These are phyloP conservation scores for Phrynosoma blainvillii DNA, from an alignment of 2,113 vertebrate species.

Conservation along the genomic window DNA sequence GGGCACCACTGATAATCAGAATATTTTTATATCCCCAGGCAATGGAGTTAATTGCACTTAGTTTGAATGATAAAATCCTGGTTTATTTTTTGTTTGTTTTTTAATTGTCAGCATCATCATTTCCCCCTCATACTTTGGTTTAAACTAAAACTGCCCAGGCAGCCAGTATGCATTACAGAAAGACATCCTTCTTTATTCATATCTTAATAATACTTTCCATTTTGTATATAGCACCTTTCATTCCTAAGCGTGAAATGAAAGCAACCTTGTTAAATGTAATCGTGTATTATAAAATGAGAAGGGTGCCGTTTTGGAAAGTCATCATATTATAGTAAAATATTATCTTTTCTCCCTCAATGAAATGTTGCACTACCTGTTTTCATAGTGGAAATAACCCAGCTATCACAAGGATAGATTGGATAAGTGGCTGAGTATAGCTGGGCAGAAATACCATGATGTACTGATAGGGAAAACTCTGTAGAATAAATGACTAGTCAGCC, in stretches of 20 bases:
- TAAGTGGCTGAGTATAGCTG: constrained; percentile 30
- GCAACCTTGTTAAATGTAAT: constrained; percentile 11
- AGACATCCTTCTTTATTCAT: constrained; percentile 10
- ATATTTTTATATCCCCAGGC: not conserved
- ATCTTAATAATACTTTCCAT: not conserved
- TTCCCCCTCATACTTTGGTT: not conserved
- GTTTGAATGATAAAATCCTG: constrained; percentile 1
- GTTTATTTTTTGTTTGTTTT: not conserved
- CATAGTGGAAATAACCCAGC: not conserved
- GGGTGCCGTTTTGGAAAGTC: constrained; percentile 22
- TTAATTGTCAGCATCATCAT: not conserved
- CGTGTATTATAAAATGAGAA: not conserved
- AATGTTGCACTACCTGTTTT: not conserved
- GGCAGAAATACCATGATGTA: constrained; percentile 22
- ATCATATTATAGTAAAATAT: constrained; percentile 30
- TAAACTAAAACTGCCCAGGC: constrained; percentile 6
- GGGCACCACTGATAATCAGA: not conserved
- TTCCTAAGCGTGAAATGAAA: not conserved
- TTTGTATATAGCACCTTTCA: constrained; percentile 14
- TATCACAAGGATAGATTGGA: not conserved
- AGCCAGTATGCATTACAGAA: constrained; percentile 5
- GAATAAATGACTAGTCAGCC: not conserved
- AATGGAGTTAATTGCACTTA: constrained; percentile 21
- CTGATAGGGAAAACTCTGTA: constrained; percentile 11
- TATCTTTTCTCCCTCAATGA: not conserved